Base-by-base conservation (phyloP, 1,140 invertebrate species). In the Muscidifurax raptorellus region DNA sequence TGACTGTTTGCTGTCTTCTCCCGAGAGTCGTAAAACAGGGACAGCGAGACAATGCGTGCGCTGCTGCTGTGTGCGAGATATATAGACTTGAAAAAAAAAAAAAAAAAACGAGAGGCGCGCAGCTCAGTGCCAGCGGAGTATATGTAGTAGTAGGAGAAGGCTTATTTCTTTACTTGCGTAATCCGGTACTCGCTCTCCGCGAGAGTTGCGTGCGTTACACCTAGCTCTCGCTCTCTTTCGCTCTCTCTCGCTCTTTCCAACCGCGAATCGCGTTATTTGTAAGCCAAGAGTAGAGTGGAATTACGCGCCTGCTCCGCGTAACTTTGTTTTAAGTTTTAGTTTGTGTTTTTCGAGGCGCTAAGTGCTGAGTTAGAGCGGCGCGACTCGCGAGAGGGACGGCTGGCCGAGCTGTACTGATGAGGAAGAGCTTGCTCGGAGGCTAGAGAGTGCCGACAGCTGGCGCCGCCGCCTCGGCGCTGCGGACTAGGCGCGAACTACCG, bases 1-100 rank as follows among this genome's bases (percentile, higher is more conserved):
- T 88, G 89, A 89, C 89, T 88, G 88, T 85, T 82, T 87, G 83
- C 78, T 80, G 67, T 86, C 82, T 86, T 87, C 87, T 87, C 86
- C 81, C 72, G 87, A 87, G 82, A 87, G 83, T 88, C 85, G 84
- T 87, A 87, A 89, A 89, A 87, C 64, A 84, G 86, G 82, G 36
- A 86, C 69, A 86, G 84, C 25, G 64, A 22, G 71, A 80, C 77
- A 84, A 80, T 75, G 78, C 82, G 47, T 4, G 72, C 47, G 52
- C 64, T 22, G 30, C 32, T 12, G 36, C 69, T 28, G n/a, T n/a
- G n/a, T n/a, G n/a, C n/a, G 47, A 30, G 6, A n/a, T 25, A 40
- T 30, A 30, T 69, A 47, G 22, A 22, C 47, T 66, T 44, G 22
- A 30, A 47, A 47, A 64, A 85, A 84, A 75, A 74, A 44, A 71